These are phyloP conservation scores for Apteryx owenii DNA, from an alignment of 2,113 vertebrate species.

Conservation along the genomic window DNA sequence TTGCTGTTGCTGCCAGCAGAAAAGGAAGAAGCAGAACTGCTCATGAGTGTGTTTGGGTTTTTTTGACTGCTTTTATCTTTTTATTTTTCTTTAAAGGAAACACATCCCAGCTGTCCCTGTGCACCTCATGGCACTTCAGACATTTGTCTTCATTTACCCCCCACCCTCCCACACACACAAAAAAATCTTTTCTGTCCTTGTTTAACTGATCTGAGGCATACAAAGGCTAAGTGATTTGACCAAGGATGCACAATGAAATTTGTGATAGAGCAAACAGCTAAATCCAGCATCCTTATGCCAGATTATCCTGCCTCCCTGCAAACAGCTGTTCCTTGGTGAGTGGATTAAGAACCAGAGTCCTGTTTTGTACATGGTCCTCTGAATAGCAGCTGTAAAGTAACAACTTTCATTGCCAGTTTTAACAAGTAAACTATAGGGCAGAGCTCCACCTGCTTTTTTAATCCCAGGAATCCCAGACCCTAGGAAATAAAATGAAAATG, in stretches of 20 bases:
- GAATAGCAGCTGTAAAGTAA: background rate
- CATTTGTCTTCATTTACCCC: background rate
- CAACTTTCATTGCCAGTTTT: background rate
- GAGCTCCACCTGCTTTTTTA: background rate
- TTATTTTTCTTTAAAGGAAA: background rate
- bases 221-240: background rate
- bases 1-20: background rate
- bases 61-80: background rate
- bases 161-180: background rate
- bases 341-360: background rate
- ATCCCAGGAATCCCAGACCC: background rate
- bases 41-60: background rate
- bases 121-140: background rate
- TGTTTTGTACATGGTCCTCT: background rate
- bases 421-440: background rate
- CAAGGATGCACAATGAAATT: background rate
- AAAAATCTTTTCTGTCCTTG: background rate
- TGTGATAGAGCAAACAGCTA: background rate
- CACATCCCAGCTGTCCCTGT: background rate
- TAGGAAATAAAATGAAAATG: background rate
- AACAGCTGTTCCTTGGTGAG: background rate
- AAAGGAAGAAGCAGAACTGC: background rate
- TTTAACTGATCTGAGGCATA: background rate
- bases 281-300: background rate
- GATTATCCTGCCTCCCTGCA: background rate